Evolutionary conservation across 2,797 vertebrate genomes (phyloP).

Genomic region (Clangula hyemalis): DNA sequence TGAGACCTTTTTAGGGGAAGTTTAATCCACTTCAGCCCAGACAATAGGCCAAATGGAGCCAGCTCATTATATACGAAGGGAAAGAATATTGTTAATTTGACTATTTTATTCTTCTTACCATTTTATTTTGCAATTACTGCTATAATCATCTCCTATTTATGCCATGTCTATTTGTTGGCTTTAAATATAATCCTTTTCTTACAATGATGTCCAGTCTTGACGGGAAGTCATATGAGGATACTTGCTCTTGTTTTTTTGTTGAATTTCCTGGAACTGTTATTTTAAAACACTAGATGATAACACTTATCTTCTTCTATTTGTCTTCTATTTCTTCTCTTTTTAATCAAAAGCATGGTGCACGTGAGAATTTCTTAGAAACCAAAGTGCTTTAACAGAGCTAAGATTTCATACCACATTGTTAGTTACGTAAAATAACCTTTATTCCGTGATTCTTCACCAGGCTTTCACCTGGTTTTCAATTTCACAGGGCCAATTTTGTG

Average conservation of each 20-base stretch:
- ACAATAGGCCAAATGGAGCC: conserved; percentile 1
- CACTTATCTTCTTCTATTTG: not conserved
- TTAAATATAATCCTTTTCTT: conserved; percentile 8
- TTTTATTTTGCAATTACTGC: conserved; percentile 10
- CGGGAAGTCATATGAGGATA: conserved; percentile 2
- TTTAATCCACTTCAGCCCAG: not conserved
- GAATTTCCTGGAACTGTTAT: not conserved
- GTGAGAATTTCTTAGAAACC: conserved; percentile 1
- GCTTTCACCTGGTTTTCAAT: not conserved
- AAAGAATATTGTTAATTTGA: conserved; percentile 6
- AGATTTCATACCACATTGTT: not conserved
- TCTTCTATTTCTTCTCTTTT: not conserved
- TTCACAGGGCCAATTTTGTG: not conserved
- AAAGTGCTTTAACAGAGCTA: not conserved
- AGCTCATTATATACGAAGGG: not conserved
- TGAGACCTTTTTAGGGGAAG: not conserved
- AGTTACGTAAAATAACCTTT: not conserved
- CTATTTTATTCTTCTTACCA: not conserved
- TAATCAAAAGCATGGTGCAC: not conserved
- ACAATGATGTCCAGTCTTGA: conserved; percentile 1
- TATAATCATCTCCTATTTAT: conserved; percentile 52
- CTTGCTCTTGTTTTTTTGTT: conserved; percentile 7
- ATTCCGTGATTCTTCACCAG: not conserved
- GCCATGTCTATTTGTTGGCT: not conserved
- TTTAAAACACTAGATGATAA: not conserved